Conservation (phyloP, 2,888 invertebrate species). For the Petrolisthes cinctipes region DNA sequence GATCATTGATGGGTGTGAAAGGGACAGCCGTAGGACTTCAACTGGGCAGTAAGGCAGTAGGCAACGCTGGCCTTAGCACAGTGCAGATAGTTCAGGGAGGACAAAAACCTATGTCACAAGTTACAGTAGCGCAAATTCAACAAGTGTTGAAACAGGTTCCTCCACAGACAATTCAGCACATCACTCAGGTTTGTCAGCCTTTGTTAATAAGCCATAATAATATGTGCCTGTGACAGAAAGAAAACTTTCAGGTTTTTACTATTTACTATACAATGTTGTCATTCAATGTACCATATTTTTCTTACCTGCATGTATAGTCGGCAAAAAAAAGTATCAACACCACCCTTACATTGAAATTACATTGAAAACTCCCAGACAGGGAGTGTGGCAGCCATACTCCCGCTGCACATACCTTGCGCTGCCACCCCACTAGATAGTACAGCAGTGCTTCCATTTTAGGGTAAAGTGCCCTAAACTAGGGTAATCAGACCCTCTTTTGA, state of each 20-base stretch:
- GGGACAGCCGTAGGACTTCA: constrained; percentile 60
- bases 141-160: constrained; percentile 79
- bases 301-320: background rate
- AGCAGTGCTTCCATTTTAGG: too few relatives aligned
- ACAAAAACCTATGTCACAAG: constrained; percentile 74
- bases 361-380: too few relatives aligned
- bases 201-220: constrained; percentile 34
- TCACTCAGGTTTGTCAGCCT: constrained; percentile 44
- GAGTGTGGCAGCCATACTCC: too few relatives aligned
- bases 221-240: constrained; percentile 32
- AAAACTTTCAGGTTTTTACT: too few relatives aligned
- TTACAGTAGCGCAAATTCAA: constrained; percentile 82
- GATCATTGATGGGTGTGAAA: constrained; percentile 65
- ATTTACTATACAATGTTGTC: too few relatives aligned
- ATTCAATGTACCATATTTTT: background rate
- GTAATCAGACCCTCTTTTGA: too few relatives aligned
- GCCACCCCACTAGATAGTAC: too few relatives aligned
- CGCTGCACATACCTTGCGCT: too few relatives aligned
- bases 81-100: constrained; percentile 78
- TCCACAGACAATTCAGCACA: constrained; percentile 59
- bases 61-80: constrained; percentile 47
- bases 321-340: too few relatives aligned
- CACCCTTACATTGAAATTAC: too few relatives aligned
- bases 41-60: constrained; percentile 53
- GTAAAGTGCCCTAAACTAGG: too few relatives aligned